Percentiles rank a stretch among this genome's conserved stretches.
These are phyloP conservation scores for Xylophagus ater DNA, from an alignment of 2,888 invertebrate species.

Conservation along the genomic window DNA sequence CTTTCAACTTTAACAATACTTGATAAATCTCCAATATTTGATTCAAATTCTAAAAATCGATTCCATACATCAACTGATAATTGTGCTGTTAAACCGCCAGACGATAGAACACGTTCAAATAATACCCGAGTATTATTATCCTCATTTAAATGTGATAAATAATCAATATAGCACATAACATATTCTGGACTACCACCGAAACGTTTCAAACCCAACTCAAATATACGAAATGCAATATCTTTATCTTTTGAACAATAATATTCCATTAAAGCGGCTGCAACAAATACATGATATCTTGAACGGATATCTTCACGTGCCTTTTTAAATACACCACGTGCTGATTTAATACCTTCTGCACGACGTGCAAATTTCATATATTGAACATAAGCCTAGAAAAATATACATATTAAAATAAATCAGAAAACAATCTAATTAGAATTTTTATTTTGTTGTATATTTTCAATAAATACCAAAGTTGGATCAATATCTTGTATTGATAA, in stretches of 20 bases:
- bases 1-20: conserved; percentile 97
- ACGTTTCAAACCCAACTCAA: conserved; percentile 94
- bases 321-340: conserved; percentile 90
- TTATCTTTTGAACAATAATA: conserved; percentile 98
- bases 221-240: conserved; percentile 91
- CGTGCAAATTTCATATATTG: conserved; percentile 99
- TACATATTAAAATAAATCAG: conserved; percentile 4
- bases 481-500: conserved; percentile 83
- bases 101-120: conserved; percentile 91
- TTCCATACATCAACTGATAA: conserved; percentile 98
- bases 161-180: conserved; percentile 91
- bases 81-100: conserved; percentile 80
- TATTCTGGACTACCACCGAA: conserved; percentile 93
- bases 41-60: conserved; percentile 95
- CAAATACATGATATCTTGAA: conserved; percentile 85
- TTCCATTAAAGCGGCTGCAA: conserved; percentile 96
- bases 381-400: conserved; percentile 89
- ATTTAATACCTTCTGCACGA: conserved; percentile 94
- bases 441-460: conserved; percentile 2
- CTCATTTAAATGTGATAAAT: conserved; percentile 95
- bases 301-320: conserved; percentile 81
- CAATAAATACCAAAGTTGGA: conserved; percentile 71
- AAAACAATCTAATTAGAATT: conserved; percentile 8
- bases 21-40: conserved; percentile 93
- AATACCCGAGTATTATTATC: conserved; percentile 99